phyloP scores from a whole-genome alignment of 2,888 invertebrate genomes.

The Metopia argyrocephala region DNA sequence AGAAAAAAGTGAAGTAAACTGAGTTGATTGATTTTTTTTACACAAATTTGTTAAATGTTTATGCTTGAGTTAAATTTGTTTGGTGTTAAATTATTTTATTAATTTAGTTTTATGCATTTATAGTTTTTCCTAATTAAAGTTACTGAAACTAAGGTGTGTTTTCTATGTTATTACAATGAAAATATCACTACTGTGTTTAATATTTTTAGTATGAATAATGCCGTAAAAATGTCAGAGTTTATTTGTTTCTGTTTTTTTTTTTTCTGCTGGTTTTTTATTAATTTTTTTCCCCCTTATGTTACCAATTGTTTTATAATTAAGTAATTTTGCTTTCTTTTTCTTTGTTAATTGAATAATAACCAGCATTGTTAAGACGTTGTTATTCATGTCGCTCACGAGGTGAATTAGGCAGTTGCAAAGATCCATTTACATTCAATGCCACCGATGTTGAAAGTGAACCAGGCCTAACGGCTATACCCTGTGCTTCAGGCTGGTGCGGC shows the following conservation, averaged over 20 bases:
- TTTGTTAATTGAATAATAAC: conserved; percentile 17
- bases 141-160: conserved; percentile 27
- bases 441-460: conserved; percentile 85
- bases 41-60: conserved; percentile 6
- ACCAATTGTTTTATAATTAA: conserved; percentile 51
- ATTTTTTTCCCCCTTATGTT: background rate
- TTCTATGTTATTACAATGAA: background rate
- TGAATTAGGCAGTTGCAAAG: conserved; percentile 92
- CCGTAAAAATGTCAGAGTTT: conserved; percentile 49
- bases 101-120: conserved; percentile 2
- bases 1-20: conserved; percentile 16
- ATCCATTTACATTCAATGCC: conserved; percentile 89
- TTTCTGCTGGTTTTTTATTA: no score
- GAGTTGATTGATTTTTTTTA: conserved; percentile 22
- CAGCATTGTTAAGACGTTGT: conserved; percentile 87
- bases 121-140: background rate
- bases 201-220: background rate
- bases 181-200: conserved; percentile 8
- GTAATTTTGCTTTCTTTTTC: conserved; percentile 52
- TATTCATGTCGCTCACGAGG: conserved; percentile 92
- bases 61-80: no score
- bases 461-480: conserved; percentile 88
- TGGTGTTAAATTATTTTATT: background rate
- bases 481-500: conserved; percentile 95
- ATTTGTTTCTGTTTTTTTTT: background rate